phyloP scores from a whole-genome alignment of 1,140 invertebrate genomes.

The Hycleus cichorii region DNA sequence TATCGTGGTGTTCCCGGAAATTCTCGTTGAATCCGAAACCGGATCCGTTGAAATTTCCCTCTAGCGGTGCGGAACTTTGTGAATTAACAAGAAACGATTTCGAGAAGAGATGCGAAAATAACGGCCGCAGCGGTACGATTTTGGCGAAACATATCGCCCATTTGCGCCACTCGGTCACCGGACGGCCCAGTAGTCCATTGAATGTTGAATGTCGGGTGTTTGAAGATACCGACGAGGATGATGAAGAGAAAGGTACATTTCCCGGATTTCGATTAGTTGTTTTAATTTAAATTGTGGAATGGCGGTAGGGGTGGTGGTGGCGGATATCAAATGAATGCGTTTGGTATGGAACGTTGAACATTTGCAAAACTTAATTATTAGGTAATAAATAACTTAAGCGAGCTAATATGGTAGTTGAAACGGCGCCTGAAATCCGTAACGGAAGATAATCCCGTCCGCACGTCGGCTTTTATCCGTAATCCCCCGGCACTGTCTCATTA shows the following conservation, averaged over 20 bases:
- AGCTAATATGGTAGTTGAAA: conserved; percentile 27
- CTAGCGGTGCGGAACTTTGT: conserved; percentile 51
- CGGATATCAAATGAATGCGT: too few species aligned
- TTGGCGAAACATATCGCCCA: conserved; percentile 47
- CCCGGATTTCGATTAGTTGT: too few species aligned
- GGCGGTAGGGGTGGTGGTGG: too few species aligned
- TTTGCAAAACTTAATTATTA: conserved; percentile 28
- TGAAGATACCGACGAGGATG: conserved; percentile 18
- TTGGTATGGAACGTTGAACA: conserved; percentile 17
- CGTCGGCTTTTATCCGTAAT: conserved; percentile 14
- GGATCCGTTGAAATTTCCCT: conserved; percentile 48
- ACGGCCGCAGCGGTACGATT: conserved; percentile 40
- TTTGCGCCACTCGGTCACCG: conserved; percentile 43
- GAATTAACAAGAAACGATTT: conserved; percentile 46
- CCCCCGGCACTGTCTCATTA: conserved; percentile 31
- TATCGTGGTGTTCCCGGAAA: conserved; percentile 54
- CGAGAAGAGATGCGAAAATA: conserved; percentile 42
- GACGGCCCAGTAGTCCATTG: conserved; percentile 45
- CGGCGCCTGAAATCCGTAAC: conserved; percentile 21
- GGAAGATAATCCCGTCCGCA: conserved; percentile 28
- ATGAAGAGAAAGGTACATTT: conserved; percentile 25
- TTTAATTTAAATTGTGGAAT: too few species aligned
- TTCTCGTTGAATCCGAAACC: conserved; percentile 51
- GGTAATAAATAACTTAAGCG: conserved; percentile 29
- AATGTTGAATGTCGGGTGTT: conserved; percentile 32